These are phyloP conservation scores for Eucidaris tribuloides DNA, from an alignment of 35 echinoderm and acorn worm species.

Conservation along the genomic window DNA sequence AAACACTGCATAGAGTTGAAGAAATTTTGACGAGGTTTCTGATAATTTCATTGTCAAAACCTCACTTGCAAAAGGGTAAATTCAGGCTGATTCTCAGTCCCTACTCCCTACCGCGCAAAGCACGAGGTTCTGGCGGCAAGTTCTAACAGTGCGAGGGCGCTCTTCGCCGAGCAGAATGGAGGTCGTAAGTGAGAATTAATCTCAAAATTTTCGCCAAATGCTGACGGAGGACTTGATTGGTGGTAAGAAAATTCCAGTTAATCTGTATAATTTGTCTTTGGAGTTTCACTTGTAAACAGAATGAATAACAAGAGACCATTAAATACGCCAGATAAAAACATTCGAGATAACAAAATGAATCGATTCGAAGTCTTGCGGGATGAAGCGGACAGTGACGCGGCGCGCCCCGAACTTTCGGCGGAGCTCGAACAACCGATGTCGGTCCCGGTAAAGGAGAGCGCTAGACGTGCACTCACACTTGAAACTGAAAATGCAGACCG, in stretches of 20 bases:
- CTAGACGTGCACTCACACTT: not conserved
- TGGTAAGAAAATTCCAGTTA: not conserved
- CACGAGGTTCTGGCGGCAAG: no score
- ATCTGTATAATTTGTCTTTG: not conserved
- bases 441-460: conserved; percentile 7
- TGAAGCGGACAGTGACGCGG: not conserved
- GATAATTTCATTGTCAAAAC: no score
- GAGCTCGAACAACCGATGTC: not conserved
- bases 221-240: conserved; percentile 1
- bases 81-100: no score
- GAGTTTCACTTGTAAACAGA: not conserved
- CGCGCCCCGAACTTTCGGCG: not conserved
- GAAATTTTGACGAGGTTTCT: no score
- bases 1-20: no score
- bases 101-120: no score
- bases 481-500: not conserved
- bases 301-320: not conserved
- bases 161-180: not conserved
- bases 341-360: not conserved
- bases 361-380: not conserved
- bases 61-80: no score
- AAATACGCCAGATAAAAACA: not conserved
- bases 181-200: not conserved
- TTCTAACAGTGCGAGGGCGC: no score
- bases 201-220: not conserved